These are phyloP conservation scores for Pteropus rufus DNA, from an alignment of 2,797 vertebrate species.

Conservation along the genomic window DNA sequence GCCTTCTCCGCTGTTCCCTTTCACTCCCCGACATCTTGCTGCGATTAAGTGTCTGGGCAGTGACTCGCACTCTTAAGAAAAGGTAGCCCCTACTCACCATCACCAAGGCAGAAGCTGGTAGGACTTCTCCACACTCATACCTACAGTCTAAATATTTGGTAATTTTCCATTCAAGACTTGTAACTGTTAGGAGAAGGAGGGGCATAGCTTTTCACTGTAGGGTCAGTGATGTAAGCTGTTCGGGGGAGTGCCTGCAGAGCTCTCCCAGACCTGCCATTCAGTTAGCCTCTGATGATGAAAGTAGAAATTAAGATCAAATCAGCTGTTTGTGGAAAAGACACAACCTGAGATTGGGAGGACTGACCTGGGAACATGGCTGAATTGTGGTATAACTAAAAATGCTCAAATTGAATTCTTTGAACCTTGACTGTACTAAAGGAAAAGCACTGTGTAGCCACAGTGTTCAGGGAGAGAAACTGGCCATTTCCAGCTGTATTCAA, in stretches of 20 bases:
- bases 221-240: neutral
- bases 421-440: neutral
- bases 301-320: neutral
- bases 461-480: neutral
- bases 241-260: neutral
- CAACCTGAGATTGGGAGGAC: neutral
- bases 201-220: neutral
- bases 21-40: neutral
- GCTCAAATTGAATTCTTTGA: neutral
- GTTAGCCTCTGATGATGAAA: neutral
- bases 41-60: neutral
- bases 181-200: neutral
- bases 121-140: neutral
- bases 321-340: neutral
- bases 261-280: neutral
- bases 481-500: neutral
- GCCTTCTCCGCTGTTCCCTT: neutral
- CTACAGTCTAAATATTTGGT: neutral
- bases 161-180: neutral
- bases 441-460: neutral
- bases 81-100: neutral
- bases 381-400: neutral
- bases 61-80: neutral
- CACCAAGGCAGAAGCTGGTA: neutral
- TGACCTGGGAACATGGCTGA: neutral